Base-by-base conservation (phyloP, 2,888 invertebrate genomes). In the Acrobasis repandana region DNA sequence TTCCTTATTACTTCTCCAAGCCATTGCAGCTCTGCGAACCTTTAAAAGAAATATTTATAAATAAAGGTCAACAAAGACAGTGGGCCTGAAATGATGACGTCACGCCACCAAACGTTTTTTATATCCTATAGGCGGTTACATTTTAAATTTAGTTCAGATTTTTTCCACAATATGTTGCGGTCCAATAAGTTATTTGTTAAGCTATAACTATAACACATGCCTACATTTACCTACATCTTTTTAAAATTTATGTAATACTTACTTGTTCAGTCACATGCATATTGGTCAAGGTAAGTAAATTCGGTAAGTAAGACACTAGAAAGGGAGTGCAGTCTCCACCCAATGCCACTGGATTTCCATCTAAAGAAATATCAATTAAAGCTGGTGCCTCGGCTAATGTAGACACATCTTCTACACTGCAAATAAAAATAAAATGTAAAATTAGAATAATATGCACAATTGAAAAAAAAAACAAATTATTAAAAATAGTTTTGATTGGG, bases 241-340 rank as follows among this genome's bases (percentile, higher is more conserved):
- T n/a, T n/a, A n/a, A n/a, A n/a, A n/a, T n/a, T n/a, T n/a, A n/a
- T n/a, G 18, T 2, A 34, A 38, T 47, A 46, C 66, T 67, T 79
- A 93, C 93, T 85, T 96, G 96, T 67, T 96, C 96, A 15, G 95
- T 96, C 33, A 97, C 94, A 73, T 95, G 95, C 95, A 96, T 96
- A 70, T 95, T 94, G 69, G 96, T 97, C 49, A 97, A 86, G 52
- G 95, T 93, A 62, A 94, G 88, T 65, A 97, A 90, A 77, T 95
- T 94, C 28, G 96, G 96, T 64, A 97, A 86, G 81, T 96, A 96
- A 0, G 96, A 96, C 0, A 97, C 96, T 51, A 97, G 85, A 79
- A 96, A 97, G 0, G 96, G 96, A 3, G 96, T 94, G 76, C 96
- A 97, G 73, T 97, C 97, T 0, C 96, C 95, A n/a, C 94, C 95